These are phyloP conservation scores for Slavum lentiscoides DNA, from an alignment of 2,888 invertebrate genomes.

Conservation along the genomic window DNA sequence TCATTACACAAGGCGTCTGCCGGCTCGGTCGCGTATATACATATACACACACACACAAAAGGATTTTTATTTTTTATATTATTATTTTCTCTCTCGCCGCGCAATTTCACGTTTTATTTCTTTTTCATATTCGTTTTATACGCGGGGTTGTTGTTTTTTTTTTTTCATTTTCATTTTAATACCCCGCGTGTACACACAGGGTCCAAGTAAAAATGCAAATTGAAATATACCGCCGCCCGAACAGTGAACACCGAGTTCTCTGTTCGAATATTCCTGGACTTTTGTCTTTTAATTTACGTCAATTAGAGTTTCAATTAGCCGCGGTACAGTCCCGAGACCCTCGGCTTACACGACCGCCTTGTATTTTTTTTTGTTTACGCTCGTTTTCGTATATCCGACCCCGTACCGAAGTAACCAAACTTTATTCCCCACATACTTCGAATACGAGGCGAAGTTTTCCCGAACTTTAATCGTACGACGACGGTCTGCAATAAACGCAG, in stretches of 20 bases:
- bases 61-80: constrained; percentile 35
- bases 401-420: not conserved
- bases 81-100: constrained; percentile 26
- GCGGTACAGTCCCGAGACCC: constrained; percentile 1
- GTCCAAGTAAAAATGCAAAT: constrained; percentile 46
- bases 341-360: not conserved
- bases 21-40: constrained; percentile 26
- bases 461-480: too few species aligned
- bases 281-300: constrained; percentile 53
- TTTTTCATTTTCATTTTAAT: constrained; percentile 3
- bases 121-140: not conserved
- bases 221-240: constrained; percentile 24
- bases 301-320: constrained; percentile 52
- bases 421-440: too few species aligned
- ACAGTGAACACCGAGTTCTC: constrained; percentile 28
- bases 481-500: too few species aligned
- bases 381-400: constrained; percentile 14
- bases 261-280: constrained; percentile 52
- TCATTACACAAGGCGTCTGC: constrained; percentile 50
- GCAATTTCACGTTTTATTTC: not conserved
- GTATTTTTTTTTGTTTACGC: constrained; percentile 28
- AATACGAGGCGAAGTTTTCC: too few species aligned
- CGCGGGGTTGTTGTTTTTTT: too few species aligned
- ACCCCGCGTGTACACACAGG: constrained; percentile 11
- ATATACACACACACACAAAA: not conserved